phyloP scores from a whole-genome alignment of 1,140 invertebrate genomes.

The Manduca sexta region DNA sequence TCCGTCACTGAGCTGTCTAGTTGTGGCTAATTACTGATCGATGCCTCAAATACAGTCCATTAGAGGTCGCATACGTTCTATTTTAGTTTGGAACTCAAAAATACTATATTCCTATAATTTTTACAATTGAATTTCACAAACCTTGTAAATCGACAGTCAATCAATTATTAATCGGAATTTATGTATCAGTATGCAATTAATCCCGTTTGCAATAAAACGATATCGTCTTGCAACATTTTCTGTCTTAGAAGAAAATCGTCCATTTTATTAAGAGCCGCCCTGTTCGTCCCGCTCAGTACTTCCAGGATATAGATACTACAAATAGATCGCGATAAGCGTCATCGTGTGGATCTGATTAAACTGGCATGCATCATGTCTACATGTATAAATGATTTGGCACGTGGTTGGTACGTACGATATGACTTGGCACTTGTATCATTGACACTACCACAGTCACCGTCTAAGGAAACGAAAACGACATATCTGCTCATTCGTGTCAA shows the following conservation, averaged over 20 bases:
- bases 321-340: background rate
- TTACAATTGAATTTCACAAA: too few species aligned
- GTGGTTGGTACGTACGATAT: constrained; percentile 31
- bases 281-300: background rate
- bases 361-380: constrained; percentile 12
- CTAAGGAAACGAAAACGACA: background rate
- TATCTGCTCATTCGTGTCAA: background rate
- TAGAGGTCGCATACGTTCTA: too few species aligned
- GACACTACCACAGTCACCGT: constrained; percentile 13
- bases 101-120: too few species aligned
- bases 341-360: constrained; percentile 8
- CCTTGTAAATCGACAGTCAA: too few species aligned
- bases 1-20: too few species aligned
- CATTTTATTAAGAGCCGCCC: background rate
- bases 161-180: constrained; percentile 11
- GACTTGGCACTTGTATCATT: constrained; percentile 30
- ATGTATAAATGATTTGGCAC: constrained; percentile 26
- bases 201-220: constrained; percentile 19
- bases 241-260: constrained; percentile 8
- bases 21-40: too few species aligned
- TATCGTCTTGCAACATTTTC: constrained; percentile 24
- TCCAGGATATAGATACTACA: background rate
- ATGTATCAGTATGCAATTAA: constrained; percentile 25
- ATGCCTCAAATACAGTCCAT: too few species aligned
- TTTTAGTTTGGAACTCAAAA: too few species aligned